Evolutionary conservation across 2,888 invertebrate genomes (phyloP).

Genomic region (Nipponacmea schrenckii): DNA sequence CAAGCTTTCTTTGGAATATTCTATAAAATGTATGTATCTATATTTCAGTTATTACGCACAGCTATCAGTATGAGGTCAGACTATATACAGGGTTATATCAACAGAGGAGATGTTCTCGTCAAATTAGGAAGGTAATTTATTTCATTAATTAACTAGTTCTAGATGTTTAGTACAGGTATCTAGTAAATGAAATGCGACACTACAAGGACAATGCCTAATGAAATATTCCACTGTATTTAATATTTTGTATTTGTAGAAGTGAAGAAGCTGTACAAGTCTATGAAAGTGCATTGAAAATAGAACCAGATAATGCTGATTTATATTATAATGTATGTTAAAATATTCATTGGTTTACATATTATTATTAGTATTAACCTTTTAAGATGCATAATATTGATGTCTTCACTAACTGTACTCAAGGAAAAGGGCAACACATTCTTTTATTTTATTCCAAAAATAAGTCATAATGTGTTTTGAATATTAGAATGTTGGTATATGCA

Average conservation of each 20-base stretch:
- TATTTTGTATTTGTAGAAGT: slow-evolving; percentile 72
- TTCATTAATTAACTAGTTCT: not conserved
- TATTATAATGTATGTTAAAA: slow-evolving; percentile 66
- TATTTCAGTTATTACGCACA: slow-evolving; percentile 83
- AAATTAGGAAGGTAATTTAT: slow-evolving; percentile 80
- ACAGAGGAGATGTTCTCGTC: slow-evolving; percentile 94
- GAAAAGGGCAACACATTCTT: not conserved
- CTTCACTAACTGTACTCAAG: too few species aligned
- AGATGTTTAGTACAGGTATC: not conserved
- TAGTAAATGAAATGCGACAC: too few species aligned
- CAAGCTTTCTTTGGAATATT: too few species aligned
- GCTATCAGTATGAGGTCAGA: slow-evolving; percentile 97
- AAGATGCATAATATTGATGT: not conserved
- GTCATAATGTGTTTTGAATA: too few species aligned
- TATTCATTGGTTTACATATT: not conserved
- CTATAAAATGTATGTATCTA: slow-evolving; percentile 14
- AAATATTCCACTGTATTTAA: not conserved
- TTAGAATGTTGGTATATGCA: too few species aligned
- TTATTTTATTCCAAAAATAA: slow-evolving; percentile 11
- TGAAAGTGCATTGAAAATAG: slow-evolving; percentile 90
- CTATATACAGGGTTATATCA: slow-evolving; percentile 93
- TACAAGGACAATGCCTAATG: too few species aligned
- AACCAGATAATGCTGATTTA: slow-evolving; percentile 70
- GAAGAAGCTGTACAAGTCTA: slow-evolving; percentile 95
- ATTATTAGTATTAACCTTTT: too few species aligned